phyloP scores from a whole-genome alignment of 2,113 vertebrate species.

The Malaclemys terrapin region DNA sequence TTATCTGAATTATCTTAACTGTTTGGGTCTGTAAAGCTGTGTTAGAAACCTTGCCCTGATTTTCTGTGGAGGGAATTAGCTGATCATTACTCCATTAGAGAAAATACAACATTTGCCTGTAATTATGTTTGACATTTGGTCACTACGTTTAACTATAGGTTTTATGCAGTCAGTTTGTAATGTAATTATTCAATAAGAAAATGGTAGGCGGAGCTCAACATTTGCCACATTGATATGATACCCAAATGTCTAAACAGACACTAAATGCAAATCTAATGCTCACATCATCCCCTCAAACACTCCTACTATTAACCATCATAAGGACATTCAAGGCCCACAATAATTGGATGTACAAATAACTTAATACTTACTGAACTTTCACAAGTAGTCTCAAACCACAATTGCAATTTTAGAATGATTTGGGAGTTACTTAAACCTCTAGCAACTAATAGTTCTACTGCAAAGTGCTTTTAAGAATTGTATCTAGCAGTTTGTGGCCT shows the following conservation, averaged over 20 bases:
- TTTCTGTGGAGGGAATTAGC: slow-evolving; percentile 10
- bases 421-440: background rate
- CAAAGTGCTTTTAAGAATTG: slow-evolving; percentile 9
- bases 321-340: background rate
- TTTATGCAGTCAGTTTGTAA: background rate
- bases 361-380: background rate
- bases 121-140: background rate
- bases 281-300: background rate
- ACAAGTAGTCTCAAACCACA: background rate
- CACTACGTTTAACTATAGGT: background rate
- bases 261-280: background rate
- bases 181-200: background rate
- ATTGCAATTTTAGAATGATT: background rate
- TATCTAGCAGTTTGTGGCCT: background rate
- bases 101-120: slow-evolving; percentile 12
- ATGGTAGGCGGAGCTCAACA: background rate
- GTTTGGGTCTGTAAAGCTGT: background rate
- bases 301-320: background rate
- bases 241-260: background rate
- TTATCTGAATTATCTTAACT: slow-evolving; percentile 41
- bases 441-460: background rate
- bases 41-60: slow-evolving; percentile 21
- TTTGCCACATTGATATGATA: background rate
- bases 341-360: background rate
- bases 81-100: background rate